Base-by-base conservation (phyloP, 2,797 vertebrate species). In the Acridotheres tristis region DNA sequence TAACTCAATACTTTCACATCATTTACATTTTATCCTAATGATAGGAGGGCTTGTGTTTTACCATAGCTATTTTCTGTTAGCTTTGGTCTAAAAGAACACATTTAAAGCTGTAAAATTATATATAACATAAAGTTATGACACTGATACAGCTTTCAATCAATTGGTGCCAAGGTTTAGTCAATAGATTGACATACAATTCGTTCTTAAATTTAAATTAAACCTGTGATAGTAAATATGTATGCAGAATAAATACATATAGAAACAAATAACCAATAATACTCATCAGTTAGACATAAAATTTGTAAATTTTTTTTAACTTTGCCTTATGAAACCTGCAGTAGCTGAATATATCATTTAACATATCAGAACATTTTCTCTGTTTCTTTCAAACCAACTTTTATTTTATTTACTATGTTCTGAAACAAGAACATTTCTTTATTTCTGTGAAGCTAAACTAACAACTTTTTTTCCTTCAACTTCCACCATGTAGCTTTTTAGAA, bases 11-110 rank as follows among this genome's bases (percentile, higher is more conserved):
- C 15, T 92, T 91, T 26, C 38, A 66, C 47, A 92, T 85, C 6
- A 61, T 69, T 89, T 95, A 38, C n/a, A 68, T 88, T 78, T 94
- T 82, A 90, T 90, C 59, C 53, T 79, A 89, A 84, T 72, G 50
- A 84, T 29, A 66, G 11, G 32, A 82, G 38, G 40, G 54, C 16
- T 67, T 85, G 22, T 43, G 51, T 86, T 90, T 92, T 91, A 58
- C 62, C 36, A 3, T 50, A 62, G 80, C 30, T 91, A 80, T 57
- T 77, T 88, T 87, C 66, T 84, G 42, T 65, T 74, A 71, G 80
- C 5, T 0, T 36, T 79, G n/a, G 40, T 84, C 69, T 81, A 73
- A 89, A 86, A 94, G 38, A 30, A 53, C 42, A 78, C 30, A 26
- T 45, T 69, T 48, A 88, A 79, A 69, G 32, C 30, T 72, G 36